Evolutionary conservation across 2,888 invertebrate genomes (phyloP).

Genomic region (Acrobasis suavella): DNA sequence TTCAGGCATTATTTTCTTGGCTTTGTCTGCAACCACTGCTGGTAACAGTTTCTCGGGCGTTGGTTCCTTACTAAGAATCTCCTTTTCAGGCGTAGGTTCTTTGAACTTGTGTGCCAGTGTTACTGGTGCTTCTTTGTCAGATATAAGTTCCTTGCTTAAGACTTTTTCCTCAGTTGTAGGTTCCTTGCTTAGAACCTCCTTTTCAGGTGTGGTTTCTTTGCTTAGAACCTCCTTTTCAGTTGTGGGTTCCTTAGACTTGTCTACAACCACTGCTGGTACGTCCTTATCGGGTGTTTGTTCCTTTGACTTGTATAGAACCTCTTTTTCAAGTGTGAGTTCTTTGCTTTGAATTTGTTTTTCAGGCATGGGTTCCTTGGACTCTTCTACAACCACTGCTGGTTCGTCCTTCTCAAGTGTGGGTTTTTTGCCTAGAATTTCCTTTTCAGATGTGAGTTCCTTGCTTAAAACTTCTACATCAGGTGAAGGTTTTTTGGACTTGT

Average conservation of each 20-base stretch:
- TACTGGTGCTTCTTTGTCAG: slow-evolving; percentile 8
- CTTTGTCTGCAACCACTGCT: not conserved
- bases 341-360: slow-evolving; percentile 13
- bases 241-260: slow-evolving; percentile 4
- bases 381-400: slow-evolving; percentile 2
- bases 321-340: not conserved
- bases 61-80: slow-evolving; percentile 14
- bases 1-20: not conserved
- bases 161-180: slow-evolving; percentile 12
- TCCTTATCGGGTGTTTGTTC: slow-evolving; percentile 20
- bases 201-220: not conserved
- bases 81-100: not conserved
- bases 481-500: slow-evolving; percentile 20
- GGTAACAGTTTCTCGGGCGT: slow-evolving; percentile 11
- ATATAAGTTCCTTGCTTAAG: slow-evolving; percentile 23
- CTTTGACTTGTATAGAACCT: slow-evolving; percentile 7
- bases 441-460: slow-evolving; percentile 19
- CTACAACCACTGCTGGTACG: not conserved
- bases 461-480: not conserved
- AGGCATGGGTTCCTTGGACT: slow-evolving; percentile 17
- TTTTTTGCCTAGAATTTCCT: slow-evolving; percentile 23
- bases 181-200: slow-evolving; percentile 20
- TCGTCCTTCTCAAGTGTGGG: slow-evolving; percentile 22
- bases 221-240: slow-evolving; percentile 13
- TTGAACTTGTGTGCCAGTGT: slow-evolving; percentile 18